Evolutionary conservation across 2,113 vertebrate species (phyloP).

Genomic region (Calonectris borealis): DNA sequence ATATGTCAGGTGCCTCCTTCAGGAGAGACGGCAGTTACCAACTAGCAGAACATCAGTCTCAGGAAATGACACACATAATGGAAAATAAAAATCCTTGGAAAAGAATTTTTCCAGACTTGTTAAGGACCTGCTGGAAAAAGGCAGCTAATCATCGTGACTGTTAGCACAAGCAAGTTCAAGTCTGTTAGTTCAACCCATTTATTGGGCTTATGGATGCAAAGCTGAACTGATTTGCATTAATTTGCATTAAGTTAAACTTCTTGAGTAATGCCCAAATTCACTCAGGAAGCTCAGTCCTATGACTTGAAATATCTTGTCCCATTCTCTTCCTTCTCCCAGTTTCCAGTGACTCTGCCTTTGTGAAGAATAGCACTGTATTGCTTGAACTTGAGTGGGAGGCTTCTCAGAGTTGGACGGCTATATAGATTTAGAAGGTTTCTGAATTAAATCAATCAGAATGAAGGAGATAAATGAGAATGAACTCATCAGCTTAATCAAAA

Average conservation of each 20-base stretch:
- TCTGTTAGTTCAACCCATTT: background rate
- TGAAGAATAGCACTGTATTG: background rate
- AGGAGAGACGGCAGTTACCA: background rate
- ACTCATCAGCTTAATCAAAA: constrained; percentile 26
- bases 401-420: background rate
- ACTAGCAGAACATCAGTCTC: background rate
- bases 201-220: background rate
- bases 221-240: background rate
- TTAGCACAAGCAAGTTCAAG: background rate
- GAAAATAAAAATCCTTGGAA: background rate
- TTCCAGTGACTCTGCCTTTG: background rate
- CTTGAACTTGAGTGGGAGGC: background rate
- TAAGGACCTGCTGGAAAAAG: background rate
- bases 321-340: background rate
- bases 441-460: background rate
- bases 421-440: background rate
- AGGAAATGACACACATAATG: background rate
- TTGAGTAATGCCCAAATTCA: background rate
- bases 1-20: background rate
- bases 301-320: background rate
- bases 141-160: background rate
- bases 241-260: background rate
- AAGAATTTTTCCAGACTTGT: background rate
- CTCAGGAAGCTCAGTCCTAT: background rate
- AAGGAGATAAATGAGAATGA: background rate